Percentiles rank a stretch among this genome's conserved stretches.
phyloP scores from a whole-genome alignment of 2,113 vertebrate species.

The Cardinalis cardinalis region DNA sequence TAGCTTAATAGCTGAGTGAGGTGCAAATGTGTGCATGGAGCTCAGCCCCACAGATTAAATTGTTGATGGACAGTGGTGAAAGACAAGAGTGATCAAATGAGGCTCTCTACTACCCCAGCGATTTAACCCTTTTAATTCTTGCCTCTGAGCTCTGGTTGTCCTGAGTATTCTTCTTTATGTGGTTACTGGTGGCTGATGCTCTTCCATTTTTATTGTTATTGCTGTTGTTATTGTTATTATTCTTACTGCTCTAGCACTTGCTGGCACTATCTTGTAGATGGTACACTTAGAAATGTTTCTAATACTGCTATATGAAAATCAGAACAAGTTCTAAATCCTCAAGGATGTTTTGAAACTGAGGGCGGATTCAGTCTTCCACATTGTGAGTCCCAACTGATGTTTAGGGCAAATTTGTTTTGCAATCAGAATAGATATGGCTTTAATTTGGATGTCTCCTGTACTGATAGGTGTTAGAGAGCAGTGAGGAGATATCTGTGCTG shows the following conservation, averaged over 20 bases:
- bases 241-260: background rate
- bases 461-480: background rate
- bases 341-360: background rate
- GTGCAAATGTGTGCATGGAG: constrained; percentile 6
- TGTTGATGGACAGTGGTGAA: constrained; percentile 27
- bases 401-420: background rate
- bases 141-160: background rate
- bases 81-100: background rate
- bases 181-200: background rate
- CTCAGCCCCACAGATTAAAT: background rate
- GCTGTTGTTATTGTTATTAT: background rate
- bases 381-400: background rate
- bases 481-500: background rate
- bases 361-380: background rate
- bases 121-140: constrained; percentile 27
- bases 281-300: background rate
- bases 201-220: background rate
- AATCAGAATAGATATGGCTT: background rate
- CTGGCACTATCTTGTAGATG: background rate
- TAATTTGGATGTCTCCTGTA: background rate
- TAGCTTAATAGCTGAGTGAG: background rate
- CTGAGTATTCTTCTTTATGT: background rate
- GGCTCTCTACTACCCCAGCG: background rate
- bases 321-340: background rate
- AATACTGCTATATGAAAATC: background rate